Evolutionary conservation across 2,113 vertebrate species (phyloP).

Genomic region (Lontra canadensis): DNA sequence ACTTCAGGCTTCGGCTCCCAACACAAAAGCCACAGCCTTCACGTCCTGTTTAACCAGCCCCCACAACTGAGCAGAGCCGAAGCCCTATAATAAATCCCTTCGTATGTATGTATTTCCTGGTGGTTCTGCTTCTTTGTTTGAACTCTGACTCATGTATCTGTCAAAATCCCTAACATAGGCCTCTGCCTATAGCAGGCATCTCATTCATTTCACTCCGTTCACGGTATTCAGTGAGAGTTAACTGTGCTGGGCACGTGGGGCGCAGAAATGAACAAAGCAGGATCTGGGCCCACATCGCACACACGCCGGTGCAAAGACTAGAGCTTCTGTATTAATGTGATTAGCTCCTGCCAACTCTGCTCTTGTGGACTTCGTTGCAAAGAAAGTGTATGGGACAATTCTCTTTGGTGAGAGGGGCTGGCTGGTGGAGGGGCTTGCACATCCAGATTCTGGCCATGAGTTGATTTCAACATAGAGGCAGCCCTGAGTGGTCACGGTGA

Average conservation of each 20-base stretch:
- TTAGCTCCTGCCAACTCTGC: background rate
- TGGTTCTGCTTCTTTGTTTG: conserved; percentile 11
- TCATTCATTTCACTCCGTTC: background rate
- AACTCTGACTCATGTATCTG: background rate
- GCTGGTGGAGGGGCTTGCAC: background rate
- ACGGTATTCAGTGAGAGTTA: background rate
- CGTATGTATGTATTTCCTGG: background rate
- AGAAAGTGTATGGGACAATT: background rate
- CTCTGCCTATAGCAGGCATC: background rate
- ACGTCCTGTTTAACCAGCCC: background rate
- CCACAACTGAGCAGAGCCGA: background rate
- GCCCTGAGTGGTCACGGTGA: background rate
- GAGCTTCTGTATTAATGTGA: background rate
- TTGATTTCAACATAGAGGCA: background rate
- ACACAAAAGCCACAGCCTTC: background rate
- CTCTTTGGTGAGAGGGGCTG: background rate
- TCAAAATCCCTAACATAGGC: background rate
- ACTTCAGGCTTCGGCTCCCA: background rate
- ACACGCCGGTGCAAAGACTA: background rate
- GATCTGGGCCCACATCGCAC: background rate
- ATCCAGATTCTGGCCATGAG: background rate
- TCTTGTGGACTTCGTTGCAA: background rate
- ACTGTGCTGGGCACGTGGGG: background rate
- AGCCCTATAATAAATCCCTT: background rate
- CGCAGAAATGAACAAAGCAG: background rate